phyloP scores from a whole-genome alignment of 2,113 vertebrate species.

The Pandion haliaetus region DNA sequence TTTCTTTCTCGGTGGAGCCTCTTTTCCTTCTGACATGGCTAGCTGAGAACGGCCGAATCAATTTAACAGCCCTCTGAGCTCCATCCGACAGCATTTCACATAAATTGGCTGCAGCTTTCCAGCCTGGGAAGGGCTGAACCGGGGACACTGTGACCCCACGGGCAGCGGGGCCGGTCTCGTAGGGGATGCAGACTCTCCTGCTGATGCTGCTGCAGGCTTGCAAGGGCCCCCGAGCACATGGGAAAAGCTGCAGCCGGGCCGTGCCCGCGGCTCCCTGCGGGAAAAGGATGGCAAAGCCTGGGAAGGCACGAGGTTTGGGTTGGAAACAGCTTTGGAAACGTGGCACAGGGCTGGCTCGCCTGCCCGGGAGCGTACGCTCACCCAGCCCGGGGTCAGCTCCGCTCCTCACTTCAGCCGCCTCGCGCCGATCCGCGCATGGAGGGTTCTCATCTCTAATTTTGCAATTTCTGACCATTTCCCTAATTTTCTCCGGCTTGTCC shows the following conservation, averaged over 20 bases:
- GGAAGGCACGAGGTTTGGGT: not conserved
- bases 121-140: not conserved
- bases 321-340: not conserved
- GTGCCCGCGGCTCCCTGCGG: not conserved
- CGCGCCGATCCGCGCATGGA: fast-evolving
- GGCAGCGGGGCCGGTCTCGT: not conserved
- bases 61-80: not conserved
- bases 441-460: not conserved
- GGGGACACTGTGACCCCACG: not conserved
- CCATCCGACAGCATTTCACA: not conserved
- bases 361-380: not conserved
- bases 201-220: not conserved
- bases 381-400: not conserved
- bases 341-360: fast-evolving
- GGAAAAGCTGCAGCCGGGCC: not conserved
- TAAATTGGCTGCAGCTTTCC: too few species aligned
- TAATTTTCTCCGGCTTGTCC: not conserved
- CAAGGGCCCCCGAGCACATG: fast-evolving
- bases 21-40: not conserved
- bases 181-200: not conserved
- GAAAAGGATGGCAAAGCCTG: not conserved
- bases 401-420: not conserved
- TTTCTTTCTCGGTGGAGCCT: not conserved
- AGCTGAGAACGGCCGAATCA: not conserved
- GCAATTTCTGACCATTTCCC: not conserved